phyloP scores from a whole-genome alignment of 2,113 vertebrate genomes.

The Pongo abelii region DNA sequence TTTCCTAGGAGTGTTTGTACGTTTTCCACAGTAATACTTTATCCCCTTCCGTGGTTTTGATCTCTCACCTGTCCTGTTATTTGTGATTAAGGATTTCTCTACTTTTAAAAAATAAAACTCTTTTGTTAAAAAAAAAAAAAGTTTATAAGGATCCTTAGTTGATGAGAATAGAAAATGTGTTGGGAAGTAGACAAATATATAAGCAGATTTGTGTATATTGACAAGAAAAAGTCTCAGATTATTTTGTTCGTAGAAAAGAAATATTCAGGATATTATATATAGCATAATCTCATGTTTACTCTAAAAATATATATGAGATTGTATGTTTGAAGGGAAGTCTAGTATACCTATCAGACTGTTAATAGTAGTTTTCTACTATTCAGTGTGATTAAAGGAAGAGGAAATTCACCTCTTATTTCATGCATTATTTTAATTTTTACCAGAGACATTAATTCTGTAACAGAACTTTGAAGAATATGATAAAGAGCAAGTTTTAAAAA shows the following conservation, averaged over 20 bases:
- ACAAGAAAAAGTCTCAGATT: neutral
- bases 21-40: conserved; percentile 22
- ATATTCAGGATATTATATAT: neutral
- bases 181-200: neutral
- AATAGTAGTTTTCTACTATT: neutral
- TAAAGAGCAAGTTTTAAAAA: conserved; percentile 17
- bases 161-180: neutral
- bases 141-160: conserved; percentile 3
- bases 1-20: neutral
- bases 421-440: conserved; percentile 6
- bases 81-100: neutral
- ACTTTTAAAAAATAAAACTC: neutral
- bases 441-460: neutral
- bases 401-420: conserved; percentile 6
- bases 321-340: neutral
- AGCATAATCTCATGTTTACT: neutral
- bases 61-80: neutral
- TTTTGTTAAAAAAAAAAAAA: neutral
- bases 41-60: neutral
- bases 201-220: neutral
- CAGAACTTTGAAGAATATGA: conserved; percentile 7
- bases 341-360: neutral
- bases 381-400: neutral
- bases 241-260: neutral
- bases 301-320: neutral